phyloP scores from a whole-genome alignment of 2,797 vertebrate genomes.

The Myotis daubentonii region DNA sequence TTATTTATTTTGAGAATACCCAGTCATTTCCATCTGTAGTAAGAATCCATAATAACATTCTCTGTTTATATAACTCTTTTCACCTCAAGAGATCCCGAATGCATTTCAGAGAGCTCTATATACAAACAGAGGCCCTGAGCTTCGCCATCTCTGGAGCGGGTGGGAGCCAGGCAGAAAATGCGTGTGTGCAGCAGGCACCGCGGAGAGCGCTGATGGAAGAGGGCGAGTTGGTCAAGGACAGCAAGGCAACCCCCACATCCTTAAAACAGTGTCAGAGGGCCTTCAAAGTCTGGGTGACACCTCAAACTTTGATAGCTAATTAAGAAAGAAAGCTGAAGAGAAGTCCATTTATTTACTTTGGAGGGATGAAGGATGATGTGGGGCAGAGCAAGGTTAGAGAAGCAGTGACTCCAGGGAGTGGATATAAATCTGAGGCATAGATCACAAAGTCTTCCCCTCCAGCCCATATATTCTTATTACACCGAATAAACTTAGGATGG shows the following conservation, averaged over 20 bases:
- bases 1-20: slow-evolving; percentile 83
- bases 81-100: slow-evolving; percentile 82
- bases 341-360: slow-evolving; percentile 67
- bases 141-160: slow-evolving; percentile 58
- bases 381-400: slow-evolving; percentile 58
- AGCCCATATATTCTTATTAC: slow-evolving; percentile 22
- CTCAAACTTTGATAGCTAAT: slow-evolving; percentile 71
- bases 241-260: slow-evolving; percentile 14
- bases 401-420: slow-evolving; percentile 1
- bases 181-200: background rate
- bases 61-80: slow-evolving; percentile 83
- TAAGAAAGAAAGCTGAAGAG: slow-evolving; percentile 54
- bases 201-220: background rate
- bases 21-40: slow-evolving; percentile 84
- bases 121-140: slow-evolving; percentile 80
- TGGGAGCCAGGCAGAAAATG: slow-evolving; percentile 25
- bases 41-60: slow-evolving; percentile 83
- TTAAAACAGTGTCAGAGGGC: slow-evolving; percentile 32
- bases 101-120: slow-evolving; percentile 80
- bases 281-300: slow-evolving; percentile 55
- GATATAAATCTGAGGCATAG: slow-evolving; percentile 49
- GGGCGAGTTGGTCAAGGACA: slow-evolving; percentile 51
- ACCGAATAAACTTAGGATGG: background rate
- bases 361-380: slow-evolving; percentile 47
- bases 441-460: slow-evolving; percentile 40